phyloP scores from a whole-genome alignment of 2,888 invertebrate species.

The Hirtodrosophila histrioides region DNA sequence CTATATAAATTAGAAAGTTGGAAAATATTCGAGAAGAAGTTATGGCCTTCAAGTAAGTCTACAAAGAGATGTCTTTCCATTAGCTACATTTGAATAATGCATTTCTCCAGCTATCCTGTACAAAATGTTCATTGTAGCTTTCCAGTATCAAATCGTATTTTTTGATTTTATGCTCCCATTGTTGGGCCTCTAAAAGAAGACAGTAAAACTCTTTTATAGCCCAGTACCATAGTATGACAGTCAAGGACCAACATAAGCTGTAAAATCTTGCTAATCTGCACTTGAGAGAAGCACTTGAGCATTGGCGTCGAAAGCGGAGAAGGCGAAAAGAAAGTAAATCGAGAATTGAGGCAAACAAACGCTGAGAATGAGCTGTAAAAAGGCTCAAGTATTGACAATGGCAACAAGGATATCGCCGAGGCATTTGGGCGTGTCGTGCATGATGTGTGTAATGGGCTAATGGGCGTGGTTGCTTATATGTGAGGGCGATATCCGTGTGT shows the following conservation, averaged over 20 bases:
- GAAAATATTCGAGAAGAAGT: no score
- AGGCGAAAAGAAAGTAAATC: conserved; percentile 35
- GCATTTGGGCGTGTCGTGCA: conserved; percentile 46
- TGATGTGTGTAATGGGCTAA: conserved; percentile 56
- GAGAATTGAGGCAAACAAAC: conserved; percentile 66
- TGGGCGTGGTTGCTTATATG: conserved; percentile 37
- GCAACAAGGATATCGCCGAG: conserved; percentile 53
- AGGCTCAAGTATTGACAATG: conserved; percentile 78
- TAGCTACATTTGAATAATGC: no score
- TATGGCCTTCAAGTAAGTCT: no score
- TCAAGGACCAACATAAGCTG: conserved; percentile 55
- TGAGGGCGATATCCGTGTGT: neutral
- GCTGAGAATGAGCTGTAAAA: conserved; percentile 75
- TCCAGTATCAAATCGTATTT: neutral
- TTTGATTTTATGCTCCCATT: neutral
- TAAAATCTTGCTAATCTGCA: conserved; percentile 72
- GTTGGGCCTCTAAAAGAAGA: neutral
- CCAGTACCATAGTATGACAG: conserved; percentile 21
- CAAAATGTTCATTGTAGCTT: neutral
- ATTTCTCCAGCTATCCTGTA: no score
- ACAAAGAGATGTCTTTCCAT: no score
- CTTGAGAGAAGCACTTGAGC: conserved; percentile 63
- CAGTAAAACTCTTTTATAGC: conserved; percentile 32
- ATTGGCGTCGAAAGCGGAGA: conserved; percentile 1
- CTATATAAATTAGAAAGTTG: no score